Conservation (phyloP, 2,797 vertebrate genomes). For the Brotula barbata region DNA sequence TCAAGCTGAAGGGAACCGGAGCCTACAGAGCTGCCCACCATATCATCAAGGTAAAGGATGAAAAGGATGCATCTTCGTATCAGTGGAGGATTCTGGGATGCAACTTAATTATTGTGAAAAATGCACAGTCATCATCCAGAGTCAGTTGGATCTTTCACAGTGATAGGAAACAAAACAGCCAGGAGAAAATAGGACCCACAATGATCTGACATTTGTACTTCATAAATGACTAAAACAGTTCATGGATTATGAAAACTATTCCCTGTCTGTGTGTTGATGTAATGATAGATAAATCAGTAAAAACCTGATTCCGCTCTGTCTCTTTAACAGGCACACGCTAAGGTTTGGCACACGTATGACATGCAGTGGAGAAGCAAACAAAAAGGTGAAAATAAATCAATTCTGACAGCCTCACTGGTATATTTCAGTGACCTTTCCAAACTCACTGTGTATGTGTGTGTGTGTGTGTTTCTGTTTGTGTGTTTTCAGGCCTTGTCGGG, state of each 20-base stretch:
- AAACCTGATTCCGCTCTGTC: no score
- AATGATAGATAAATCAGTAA: no score
- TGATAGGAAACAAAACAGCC: no score
- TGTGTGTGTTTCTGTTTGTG: background rate
- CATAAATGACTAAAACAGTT: no score
- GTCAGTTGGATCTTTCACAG: no score
- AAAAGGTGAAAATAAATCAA: constrained; percentile 77
- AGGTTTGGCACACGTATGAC: constrained; percentile 89
- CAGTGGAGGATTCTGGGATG: no score
- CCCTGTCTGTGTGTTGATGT: background rate
- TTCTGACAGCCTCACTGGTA: no score
- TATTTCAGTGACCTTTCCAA: background rate
- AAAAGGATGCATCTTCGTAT: background rate
- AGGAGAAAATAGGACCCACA: no score
- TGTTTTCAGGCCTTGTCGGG: constrained; percentile 84
- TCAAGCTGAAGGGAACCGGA: constrained; percentile 82
- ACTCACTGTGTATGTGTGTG: background rate
- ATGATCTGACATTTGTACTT: no score
- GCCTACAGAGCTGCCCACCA: constrained; percentile 88
- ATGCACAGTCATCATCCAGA: no score
- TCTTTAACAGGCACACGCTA: constrained; percentile 84
- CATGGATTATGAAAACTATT: no score
- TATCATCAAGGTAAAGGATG: constrained; percentile 86
- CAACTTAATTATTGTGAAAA: no score
- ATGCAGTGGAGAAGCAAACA: constrained; percentile 84